phyloP scores from a whole-genome alignment of 2,797 vertebrate species.

The Lindbergichthys nudifrons region DNA sequence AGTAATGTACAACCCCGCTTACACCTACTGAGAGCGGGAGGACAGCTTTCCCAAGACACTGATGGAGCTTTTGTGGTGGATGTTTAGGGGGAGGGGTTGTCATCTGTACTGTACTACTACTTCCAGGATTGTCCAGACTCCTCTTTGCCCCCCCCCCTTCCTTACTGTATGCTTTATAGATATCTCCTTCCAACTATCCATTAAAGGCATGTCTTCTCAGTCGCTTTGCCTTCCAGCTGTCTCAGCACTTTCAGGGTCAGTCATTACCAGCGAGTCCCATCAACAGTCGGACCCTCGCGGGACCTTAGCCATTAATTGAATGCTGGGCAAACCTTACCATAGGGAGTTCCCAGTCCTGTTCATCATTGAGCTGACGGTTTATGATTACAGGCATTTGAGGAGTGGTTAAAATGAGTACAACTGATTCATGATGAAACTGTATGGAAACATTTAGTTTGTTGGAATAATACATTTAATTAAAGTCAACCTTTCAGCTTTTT shows the following conservation, averaged over 20 bases:
- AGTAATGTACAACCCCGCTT: slow-evolving; percentile 44
- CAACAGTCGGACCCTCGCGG: slow-evolving; percentile 1
- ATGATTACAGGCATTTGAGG: background rate
- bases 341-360: background rate
- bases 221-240: slow-evolving; percentile 25
- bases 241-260: slow-evolving; percentile 62
- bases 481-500: no score
- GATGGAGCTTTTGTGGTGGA: slow-evolving; percentile 17
- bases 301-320: slow-evolving; percentile 38
- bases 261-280: slow-evolving; percentile 38
- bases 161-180: slow-evolving; percentile 30
- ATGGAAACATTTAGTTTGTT: background rate
- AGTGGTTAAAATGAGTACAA: background rate
- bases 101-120: slow-evolving; percentile 10
- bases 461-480: background rate
- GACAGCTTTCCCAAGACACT: slow-evolving; percentile 36
- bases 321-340: background rate
- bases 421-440: background rate
- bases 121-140: slow-evolving; percentile 34
- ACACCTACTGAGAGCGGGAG: slow-evolving; percentile 32
- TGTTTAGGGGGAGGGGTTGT: background rate
- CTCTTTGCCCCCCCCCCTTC: background rate
- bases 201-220: slow-evolving; percentile 26
- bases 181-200: slow-evolving; percentile 46
- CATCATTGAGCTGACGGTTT: background rate